Evolutionary conservation across 2,888 invertebrate genomes (phyloP).

Genomic region (Limnephilus auricula): DNA sequence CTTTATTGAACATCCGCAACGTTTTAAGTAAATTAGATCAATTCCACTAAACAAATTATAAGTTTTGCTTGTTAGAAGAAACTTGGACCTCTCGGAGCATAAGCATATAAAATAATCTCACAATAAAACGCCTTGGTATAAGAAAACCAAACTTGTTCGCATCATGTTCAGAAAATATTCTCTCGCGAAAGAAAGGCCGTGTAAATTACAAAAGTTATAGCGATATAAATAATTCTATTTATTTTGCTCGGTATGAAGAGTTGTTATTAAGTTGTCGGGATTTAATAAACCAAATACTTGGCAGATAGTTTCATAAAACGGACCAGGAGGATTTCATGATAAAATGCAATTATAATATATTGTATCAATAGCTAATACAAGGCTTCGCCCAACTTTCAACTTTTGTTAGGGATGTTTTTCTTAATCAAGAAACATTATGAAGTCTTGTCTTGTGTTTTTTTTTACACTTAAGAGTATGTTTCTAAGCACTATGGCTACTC

Average conservation of each 20-base stretch:
- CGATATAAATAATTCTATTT: slow-evolving; percentile 28
- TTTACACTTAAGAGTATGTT: not conserved
- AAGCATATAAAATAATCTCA: slow-evolving; percentile 9
- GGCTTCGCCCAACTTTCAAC: not conserved
- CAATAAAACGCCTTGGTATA: not conserved
- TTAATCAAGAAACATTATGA: not conserved
- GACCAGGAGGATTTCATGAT: not conserved
- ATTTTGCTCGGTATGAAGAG: not conserved
- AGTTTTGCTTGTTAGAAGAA: not conserved
- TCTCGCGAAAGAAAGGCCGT: not conserved
- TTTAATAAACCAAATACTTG: slow-evolving; percentile 11
- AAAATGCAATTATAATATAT: not conserved
- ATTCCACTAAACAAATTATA: not conserved
- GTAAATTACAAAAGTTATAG: slow-evolving; percentile 38
- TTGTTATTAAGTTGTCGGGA: not conserved
- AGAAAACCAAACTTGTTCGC: slow-evolving; percentile 11
- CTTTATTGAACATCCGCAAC: not conserved
- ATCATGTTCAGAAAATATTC: slow-evolving; percentile 3
- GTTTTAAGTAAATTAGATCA: not conserved
- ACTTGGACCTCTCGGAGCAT: not conserved
- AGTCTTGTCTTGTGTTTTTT: not conserved
- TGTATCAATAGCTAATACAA: not conserved
- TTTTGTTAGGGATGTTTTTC: not conserved
- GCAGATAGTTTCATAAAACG: not conserved
- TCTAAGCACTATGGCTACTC: not conserved